These are phyloP conservation scores for Allygus modestus DNA, from an alignment of 2,888 invertebrate species.

Conservation along the genomic window DNA sequence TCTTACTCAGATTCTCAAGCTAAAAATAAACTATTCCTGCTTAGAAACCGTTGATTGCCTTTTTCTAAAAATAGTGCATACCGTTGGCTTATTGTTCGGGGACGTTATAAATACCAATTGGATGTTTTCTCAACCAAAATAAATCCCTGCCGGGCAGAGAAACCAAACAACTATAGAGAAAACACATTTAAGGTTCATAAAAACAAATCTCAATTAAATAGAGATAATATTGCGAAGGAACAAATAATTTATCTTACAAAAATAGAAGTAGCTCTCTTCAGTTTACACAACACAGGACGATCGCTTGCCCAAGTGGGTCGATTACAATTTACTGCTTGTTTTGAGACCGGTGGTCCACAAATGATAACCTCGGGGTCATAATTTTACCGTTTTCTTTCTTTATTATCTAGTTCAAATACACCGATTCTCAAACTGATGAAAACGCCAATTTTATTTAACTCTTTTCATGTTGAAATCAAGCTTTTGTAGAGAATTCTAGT, in stretches of 20 bases:
- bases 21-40: too few species aligned
- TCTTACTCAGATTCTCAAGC: too few species aligned
- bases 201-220: constrained; percentile 19
- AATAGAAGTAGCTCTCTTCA: background rate
- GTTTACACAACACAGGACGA: background rate
- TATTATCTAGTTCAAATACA: background rate
- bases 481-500: too few species aligned
- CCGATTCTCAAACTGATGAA: too few species aligned
- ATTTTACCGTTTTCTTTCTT: background rate
- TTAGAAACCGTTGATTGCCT: too few species aligned
- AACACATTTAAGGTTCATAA: background rate
- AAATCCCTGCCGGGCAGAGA: too few species aligned
- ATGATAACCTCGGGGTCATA: background rate
- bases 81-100: too few species aligned
- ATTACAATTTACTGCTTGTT: constrained; percentile 41
- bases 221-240: background rate
- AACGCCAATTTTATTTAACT: too few species aligned
- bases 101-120: too few species aligned
- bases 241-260: background rate
- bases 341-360: constrained; percentile 17
- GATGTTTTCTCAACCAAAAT: too few species aligned
- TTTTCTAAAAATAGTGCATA: too few species aligned
- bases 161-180: background rate
- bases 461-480: too few species aligned
- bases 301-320: background rate